Base-by-base conservation (phyloP, 35 echinoderm and acorn worm genomes). In the Ophiothrix spiculata region DNA sequence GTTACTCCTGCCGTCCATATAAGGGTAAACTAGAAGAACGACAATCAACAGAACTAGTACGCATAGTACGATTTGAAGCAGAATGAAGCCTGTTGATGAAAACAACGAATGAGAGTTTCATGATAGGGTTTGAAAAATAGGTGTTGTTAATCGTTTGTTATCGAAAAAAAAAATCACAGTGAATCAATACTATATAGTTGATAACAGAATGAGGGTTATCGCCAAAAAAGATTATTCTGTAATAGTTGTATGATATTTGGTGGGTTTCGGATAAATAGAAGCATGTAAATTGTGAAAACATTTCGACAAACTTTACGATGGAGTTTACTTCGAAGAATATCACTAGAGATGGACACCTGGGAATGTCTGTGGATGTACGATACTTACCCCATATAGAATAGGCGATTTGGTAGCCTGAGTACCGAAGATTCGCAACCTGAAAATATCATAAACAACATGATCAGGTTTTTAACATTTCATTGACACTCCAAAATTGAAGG, bases 391-490 rank as follows among this genome's bases (percentile, higher is more conserved):
- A 81, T 42, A 42, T 42, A 32, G 38, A 81, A 81, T 45, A 81
- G 23, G 37, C 79, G 32, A 81, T 49, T 42, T 38, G 23, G 49
- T 81, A 81, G 1, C 79, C 79, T 29, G 79, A 81, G 46, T 29
- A 81, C 12, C 79, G 79, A 49, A 81, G 79, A 33, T 81, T 81
- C 23, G 79, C 79, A 38, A 81, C 79, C 79, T 81, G 39, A 0
- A 4, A 42, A 33, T 28, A 4, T n/a, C n/a, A n/a, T n/a, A n/a
- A n/a, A n/a, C n/a, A n/a, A n/a, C n/a, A n/a, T n/a, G n/a, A n/a
- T n/a, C n/a, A n/a, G n/a, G n/a, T n/a, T n/a, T n/a, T n/a, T n/a
- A n/a, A n/a, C n/a, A n/a, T n/a, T n/a, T n/a, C n/a, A n/a, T n/a
- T n/a, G n/a, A n/a, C n/a, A n/a, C n/a, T n/a, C n/a, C n/a, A n/a